Evolutionary conservation across 2,113 vertebrate species (phyloP).

Genomic region (Austrofundulus limnaeus): DNA sequence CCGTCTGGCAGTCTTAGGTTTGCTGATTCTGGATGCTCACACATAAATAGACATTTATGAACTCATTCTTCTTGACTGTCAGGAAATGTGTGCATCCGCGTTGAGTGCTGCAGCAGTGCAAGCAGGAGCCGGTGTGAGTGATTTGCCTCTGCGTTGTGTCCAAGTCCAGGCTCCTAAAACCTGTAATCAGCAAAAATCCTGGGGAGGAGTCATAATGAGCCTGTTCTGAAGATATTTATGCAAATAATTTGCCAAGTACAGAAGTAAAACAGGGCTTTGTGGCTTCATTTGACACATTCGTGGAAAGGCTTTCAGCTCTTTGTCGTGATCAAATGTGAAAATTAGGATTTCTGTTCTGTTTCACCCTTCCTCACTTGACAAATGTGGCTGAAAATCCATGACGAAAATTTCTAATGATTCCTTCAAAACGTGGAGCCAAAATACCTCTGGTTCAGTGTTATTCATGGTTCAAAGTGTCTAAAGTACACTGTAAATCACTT

Average conservation of each 20-base stretch:
- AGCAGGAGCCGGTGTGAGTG: constrained; percentile 11
- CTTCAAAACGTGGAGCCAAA: constrained; percentile 25
- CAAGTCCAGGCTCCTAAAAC: constrained; percentile 6
- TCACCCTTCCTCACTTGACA: constrained; percentile 28
- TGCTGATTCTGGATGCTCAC: constrained; percentile 50
- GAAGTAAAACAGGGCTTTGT: constrained; percentile 58
- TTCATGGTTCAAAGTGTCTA: constrained; percentile 18
- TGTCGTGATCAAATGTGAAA: neutral
- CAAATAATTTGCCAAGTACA: constrained; percentile 43
- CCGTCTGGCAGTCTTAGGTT: constrained; percentile 58
- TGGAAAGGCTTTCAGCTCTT: constrained; percentile 39
- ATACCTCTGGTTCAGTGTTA: constrained; percentile 44
- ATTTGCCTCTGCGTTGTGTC: constrained; percentile 1
- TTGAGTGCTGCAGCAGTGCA: constrained; percentile 42
- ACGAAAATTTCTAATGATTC: constrained; percentile 20
- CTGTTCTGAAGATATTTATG: constrained; percentile 47
- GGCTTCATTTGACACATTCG: constrained; percentile 33
- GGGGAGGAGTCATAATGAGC: constrained; percentile 26
- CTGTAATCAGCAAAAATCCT: constrained; percentile 45
- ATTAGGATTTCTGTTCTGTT: constrained; percentile 41
- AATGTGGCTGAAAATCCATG: constrained; percentile 31
- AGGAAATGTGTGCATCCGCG: constrained; percentile 39
- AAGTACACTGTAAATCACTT: constrained; percentile 12
- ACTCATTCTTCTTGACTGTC: constrained; percentile 31
- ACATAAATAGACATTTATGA: constrained; percentile 7